phyloP scores from a whole-genome alignment of 2,888 invertebrate genomes.

The Drosophila prostipennis region DNA sequence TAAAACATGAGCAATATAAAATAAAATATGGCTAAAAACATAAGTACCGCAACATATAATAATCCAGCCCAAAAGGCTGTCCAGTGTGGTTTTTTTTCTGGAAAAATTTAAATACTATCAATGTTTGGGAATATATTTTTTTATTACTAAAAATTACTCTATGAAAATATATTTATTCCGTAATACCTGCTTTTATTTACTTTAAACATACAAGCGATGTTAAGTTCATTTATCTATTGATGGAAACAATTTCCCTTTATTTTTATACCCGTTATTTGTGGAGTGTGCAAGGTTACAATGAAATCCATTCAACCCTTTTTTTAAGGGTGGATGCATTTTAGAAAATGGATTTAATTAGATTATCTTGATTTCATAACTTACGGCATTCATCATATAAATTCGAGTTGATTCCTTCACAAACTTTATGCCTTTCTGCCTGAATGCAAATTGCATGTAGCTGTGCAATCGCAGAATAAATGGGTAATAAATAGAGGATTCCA shows the following conservation, averaged over 20 bases:
- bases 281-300: neutral
- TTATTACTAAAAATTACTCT: neutral
- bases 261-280: constrained; percentile 11
- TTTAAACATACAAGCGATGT: neutral
- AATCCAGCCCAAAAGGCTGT: neutral
- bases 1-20: neutral
- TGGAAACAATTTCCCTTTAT: constrained; percentile 25
- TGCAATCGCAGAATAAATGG: constrained; percentile 8
- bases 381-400: constrained; percentile 1
- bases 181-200: neutral
- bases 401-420: neutral
- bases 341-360: constrained; percentile 4
- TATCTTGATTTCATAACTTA: constrained; percentile 10
- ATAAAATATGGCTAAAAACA: neutral
- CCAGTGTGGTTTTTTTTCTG: neutral
- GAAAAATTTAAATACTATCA: neutral
- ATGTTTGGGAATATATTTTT: neutral
- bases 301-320: constrained; percentile 12
- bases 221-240: neutral
- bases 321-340: neutral
- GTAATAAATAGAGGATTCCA: constrained; percentile 10
- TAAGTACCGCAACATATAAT: neutral
- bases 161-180: neutral
- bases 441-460: constrained; percentile 8
- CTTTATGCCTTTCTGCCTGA: neutral